phyloP scores from a whole-genome alignment of 2,113 vertebrate species.

The Callithrix jacchus region DNA sequence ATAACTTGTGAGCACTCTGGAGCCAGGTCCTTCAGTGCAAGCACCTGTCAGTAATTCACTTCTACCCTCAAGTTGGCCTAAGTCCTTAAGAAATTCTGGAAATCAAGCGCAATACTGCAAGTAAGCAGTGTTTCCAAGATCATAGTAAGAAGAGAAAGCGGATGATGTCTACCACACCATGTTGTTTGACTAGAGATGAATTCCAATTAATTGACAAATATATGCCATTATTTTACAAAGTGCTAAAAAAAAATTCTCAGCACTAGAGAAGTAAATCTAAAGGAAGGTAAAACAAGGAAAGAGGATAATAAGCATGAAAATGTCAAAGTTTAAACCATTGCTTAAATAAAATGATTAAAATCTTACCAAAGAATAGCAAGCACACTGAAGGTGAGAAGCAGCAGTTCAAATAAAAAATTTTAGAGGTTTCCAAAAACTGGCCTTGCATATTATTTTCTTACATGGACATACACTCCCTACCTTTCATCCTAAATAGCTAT shows the following conservation, averaged over 20 bases:
- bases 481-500: background rate
- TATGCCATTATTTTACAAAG: background rate
- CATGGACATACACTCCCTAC: background rate
- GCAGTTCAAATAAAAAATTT: background rate
- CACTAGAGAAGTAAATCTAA: background rate
- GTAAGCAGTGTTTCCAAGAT: background rate
- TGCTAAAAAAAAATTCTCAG: background rate
- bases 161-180: background rate
- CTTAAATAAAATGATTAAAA: background rate
- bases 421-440: background rate
- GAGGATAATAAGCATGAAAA: background rate
- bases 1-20: background rate
- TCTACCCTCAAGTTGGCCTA: background rate
- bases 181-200: background rate
- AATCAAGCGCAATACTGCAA: background rate
- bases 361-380: background rate
- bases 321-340: background rate
- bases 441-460: background rate
- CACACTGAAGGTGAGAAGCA: background rate
- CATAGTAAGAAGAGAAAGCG: background rate
- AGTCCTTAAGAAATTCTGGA: background rate
- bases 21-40: background rate
- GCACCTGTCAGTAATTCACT: constrained; percentile 51
- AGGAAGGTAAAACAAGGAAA: background rate
- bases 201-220: constrained; percentile 37